Base-by-base conservation (phyloP, 2,888 invertebrate species). In the Sinohyriopsis cumingii region DNA sequence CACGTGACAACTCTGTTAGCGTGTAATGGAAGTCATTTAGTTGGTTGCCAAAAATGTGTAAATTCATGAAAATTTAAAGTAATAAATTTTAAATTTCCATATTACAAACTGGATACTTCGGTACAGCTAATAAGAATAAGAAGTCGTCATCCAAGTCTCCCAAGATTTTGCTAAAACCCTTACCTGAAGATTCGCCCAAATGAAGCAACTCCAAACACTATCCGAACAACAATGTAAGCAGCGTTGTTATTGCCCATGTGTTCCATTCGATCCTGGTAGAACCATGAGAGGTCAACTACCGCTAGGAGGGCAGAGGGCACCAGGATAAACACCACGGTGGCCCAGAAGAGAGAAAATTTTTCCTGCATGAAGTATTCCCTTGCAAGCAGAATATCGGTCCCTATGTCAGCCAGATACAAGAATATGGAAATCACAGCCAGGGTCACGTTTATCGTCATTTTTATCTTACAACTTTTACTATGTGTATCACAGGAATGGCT, bases 111-210 rank as follows among this genome's bases (percentile, higher is more conserved):
- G 12, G 9, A 45, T 3, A 45, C 45, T 15, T 3, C 2, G 12
- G 3, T 45, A 15, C 3, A 45, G 15, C 12, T 45, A 45, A 45
- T 45, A 45, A 45, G 15, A 45, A 45, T 45, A 45, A 45, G 1
- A 15, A 45, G 45, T 45, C 45, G 45, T 45, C 33, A 9, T 33
- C 15, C 12, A 45, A 12, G 45, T 45, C 15, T 45, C 45, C 45
- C 15, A 45, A 45, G 12, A 45, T 45, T 45, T 45, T 45, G 9
- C 45, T 45, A 15, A 45, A 9, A n/a, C 33, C 59, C 62, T 59
- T 67, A 74, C 74, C 74, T 71, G 18, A 68, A 56, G 20, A 74
- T 57, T 12, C 74, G 55, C 22, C 74, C 74, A 20, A 71, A 55
- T 20, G 71, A 65, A 18, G 69, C 57, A 22, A 63, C 12, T 18